These are phyloP conservation scores for Diplodus puntazzo DNA, from an alignment of 2,797 vertebrate genomes.

Conservation along the genomic window DNA sequence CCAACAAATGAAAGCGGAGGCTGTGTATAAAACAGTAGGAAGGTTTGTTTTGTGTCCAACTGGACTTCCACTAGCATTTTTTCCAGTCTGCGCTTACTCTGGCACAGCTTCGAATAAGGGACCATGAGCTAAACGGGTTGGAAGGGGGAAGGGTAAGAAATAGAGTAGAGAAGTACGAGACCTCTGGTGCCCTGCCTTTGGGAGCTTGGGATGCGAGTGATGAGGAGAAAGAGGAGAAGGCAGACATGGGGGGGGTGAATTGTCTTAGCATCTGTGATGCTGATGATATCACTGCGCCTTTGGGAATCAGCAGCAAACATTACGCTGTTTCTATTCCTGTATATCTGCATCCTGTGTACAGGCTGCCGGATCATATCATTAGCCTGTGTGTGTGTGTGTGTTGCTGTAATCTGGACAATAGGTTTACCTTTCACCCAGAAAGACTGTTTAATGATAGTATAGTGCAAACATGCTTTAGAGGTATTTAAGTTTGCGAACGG, in stretches of 20 bases:
- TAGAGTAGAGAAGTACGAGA: neutral
- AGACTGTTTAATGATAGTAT: constrained; percentile 3
- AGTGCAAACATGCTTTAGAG: neutral
- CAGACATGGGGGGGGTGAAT: constrained; percentile 33
- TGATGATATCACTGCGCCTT: constrained; percentile 53
- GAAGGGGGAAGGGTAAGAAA: neutral
- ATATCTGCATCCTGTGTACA: constrained; percentile 60
- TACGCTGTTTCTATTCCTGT: constrained; percentile 65
- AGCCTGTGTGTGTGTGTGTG: constrained; percentile 2
- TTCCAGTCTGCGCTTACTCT: too few species aligned
- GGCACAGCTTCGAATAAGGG: neutral
- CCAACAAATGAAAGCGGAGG: constrained; percentile 10
- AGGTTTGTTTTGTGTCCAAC: neutral
- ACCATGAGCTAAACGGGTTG: neutral
- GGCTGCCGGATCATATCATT: constrained; percentile 44
- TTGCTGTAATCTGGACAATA: constrained; percentile 11
- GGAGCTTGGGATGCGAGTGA: constrained; percentile 1
- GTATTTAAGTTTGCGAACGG: neutral
- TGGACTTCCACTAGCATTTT: neutral
- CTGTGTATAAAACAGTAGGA: neutral
- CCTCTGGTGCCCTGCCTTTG: neutral
- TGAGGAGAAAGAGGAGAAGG: constrained; percentile 4
- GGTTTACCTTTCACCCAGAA: constrained; percentile 30
- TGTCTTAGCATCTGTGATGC: constrained; percentile 44
- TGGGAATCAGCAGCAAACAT: constrained; percentile 59